Evolutionary conservation across 1,140 invertebrate genomes (phyloP).

Genomic region (Atta colombica): DNA sequence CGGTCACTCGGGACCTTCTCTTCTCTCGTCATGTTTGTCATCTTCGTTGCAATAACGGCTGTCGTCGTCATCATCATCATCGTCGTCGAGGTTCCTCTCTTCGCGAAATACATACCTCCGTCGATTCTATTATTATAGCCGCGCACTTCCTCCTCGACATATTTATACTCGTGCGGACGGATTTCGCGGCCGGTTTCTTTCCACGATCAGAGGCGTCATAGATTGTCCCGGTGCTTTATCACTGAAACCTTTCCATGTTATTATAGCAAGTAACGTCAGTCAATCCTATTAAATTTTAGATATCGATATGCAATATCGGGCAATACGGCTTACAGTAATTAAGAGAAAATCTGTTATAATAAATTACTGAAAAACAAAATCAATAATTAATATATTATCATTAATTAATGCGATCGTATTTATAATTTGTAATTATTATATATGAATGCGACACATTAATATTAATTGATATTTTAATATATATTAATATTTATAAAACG

Average conservation of each 20-base stretch:
- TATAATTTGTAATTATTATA: conserved; percentile 24
- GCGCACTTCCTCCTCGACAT: conserved; percentile 51
- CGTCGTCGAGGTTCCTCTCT: conserved; percentile 32
- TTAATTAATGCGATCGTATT: conserved; percentile 21
- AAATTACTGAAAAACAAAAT: conserved; percentile 2
- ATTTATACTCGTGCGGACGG: conserved; percentile 50
- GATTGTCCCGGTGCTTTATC: not conserved
- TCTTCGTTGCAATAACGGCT: conserved; percentile 31
- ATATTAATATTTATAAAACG: conserved; percentile 8
- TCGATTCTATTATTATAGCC: conserved; percentile 57
- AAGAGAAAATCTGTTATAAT: conserved; percentile 1
- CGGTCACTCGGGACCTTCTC: not conserved
- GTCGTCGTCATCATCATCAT: not conserved
- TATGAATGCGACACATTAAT: not conserved
- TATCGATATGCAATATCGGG: not conserved
- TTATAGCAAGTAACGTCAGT: not conserved
- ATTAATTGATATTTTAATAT: conserved; percentile 34
- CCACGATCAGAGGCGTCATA: conserved; percentile 5
- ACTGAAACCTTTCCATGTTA: not conserved
- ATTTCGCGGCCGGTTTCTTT: conserved; percentile 48
- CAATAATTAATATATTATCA: conserved; percentile 16
- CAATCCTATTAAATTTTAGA: not conserved
- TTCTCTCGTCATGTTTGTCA: conserved; percentile 16
- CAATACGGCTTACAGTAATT: not conserved
- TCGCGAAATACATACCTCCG: conserved; percentile 38